These are phyloP conservation scores for Pseudois nayaur DNA, from an alignment of 2,113 vertebrate genomes.

Conservation along the genomic window DNA sequence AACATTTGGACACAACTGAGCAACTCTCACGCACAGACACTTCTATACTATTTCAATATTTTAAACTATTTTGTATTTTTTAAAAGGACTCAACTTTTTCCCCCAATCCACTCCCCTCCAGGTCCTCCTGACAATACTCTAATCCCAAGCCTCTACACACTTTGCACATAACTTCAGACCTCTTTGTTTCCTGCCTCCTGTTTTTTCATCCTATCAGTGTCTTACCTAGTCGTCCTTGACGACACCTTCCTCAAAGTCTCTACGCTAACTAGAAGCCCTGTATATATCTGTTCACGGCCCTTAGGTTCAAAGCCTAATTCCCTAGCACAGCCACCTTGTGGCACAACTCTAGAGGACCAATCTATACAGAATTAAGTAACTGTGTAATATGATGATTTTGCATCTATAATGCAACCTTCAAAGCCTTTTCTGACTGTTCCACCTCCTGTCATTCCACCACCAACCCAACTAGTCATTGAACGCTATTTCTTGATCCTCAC, in stretches of 20 bases:
- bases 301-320: neutral
- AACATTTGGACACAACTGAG: neutral
- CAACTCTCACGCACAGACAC: neutral
- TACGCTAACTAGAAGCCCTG: neutral
- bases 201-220: neutral
- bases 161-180: neutral
- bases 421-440: neutral
- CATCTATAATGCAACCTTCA: neutral
- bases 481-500: neutral
- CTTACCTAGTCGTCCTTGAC: neutral
- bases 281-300: neutral
- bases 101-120: neutral
- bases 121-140: neutral
- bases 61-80: neutral
- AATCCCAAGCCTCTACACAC: neutral
- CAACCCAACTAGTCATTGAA: neutral
- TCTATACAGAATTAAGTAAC: neutral
- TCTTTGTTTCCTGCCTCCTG: neutral
- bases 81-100: neutral
- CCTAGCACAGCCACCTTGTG: neutral
- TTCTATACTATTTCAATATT: constrained; percentile 5
- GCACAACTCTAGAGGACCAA: neutral
- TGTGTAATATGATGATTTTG: neutral
- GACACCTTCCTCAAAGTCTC: neutral
- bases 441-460: neutral